Percentiles rank a stretch among this genome's conserved stretches.
Conservation (phyloP, 2,113 vertebrate genomes). For the Nansenia antarctica region DNA sequence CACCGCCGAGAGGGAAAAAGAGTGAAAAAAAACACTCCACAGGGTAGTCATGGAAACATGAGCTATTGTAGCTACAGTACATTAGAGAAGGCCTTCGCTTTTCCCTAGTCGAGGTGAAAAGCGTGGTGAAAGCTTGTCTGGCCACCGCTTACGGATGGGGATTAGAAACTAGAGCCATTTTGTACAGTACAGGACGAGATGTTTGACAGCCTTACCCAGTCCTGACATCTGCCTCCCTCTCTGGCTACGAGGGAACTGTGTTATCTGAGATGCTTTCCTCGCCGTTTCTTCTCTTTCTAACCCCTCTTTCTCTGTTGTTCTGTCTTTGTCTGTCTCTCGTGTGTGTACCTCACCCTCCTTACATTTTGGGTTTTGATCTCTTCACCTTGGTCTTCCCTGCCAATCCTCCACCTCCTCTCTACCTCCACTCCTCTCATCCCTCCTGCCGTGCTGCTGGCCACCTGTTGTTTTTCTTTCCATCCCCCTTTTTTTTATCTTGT, state of each 20-base stretch:
- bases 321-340: not conserved
- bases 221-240: slow-evolving; percentile 60
- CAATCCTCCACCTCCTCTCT: not conserved
- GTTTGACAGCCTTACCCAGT: slow-evolving; percentile 5
- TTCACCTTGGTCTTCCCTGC: not conserved
- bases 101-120: not conserved
- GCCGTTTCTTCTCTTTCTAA: slow-evolving; percentile 30
- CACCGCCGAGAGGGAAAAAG: slow-evolving; percentile 1
- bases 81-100: not conserved
- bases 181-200: slow-evolving; percentile 15
- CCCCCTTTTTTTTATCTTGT: too few species aligned
- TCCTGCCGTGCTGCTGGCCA: slow-evolving; percentile 16
- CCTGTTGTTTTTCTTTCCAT: not conserved
- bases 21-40: not conserved
- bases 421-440: slow-evolving; percentile 9
- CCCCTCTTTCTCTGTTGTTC: slow-evolving; percentile 11
- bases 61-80: not conserved
- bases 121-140: not conserved
- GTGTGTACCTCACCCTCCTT: slow-evolving; percentile 8
- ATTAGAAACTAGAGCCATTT: slow-evolving; percentile 10
- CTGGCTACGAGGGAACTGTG: slow-evolving; percentile 30
- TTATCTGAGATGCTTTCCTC: slow-evolving; percentile 34
- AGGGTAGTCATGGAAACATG: slow-evolving; percentile 45
- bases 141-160: not conserved
- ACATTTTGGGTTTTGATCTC: not conserved